These are phyloP conservation scores for Sphecodes monilicornis DNA, from an alignment of 2,888 invertebrate species.

Conservation along the genomic window DNA sequence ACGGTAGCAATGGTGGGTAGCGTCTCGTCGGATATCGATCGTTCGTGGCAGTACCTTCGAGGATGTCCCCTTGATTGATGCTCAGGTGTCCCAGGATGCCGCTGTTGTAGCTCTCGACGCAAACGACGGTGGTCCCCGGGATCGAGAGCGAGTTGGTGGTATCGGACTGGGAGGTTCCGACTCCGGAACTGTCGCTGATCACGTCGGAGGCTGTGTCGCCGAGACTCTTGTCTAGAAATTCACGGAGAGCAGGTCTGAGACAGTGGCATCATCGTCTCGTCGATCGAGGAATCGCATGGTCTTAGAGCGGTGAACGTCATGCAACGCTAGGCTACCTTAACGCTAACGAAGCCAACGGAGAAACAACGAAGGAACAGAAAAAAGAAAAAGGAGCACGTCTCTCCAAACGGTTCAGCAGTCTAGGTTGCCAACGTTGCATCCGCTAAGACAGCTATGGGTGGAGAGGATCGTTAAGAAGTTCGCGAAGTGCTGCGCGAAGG, in stretches of 20 bases:
- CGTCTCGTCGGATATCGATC: neutral
- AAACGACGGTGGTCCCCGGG: conserved; percentile 93
- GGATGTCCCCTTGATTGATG: conserved; percentile 94
- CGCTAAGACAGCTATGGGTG: conserved; percentile 22
- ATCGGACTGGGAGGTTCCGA: conserved; percentile 95
- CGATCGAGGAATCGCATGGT: neutral
- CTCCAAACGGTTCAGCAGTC: conserved; percentile 28
- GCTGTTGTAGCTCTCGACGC: conserved; percentile 92
- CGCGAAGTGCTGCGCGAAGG: conserved; percentile 21
- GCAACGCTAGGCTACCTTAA: conserved; percentile 66
- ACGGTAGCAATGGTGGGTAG: neutral
- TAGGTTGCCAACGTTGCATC: conserved; percentile 50
- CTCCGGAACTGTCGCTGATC: conserved; percentile 96
- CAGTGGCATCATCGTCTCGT: neutral
- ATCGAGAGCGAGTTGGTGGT: conserved; percentile 91
- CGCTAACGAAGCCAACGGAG: conserved; percentile 34
- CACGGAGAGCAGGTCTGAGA: conserved; percentile 50
- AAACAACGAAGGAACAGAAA: neutral
- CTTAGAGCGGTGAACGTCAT: conserved; percentile 61
- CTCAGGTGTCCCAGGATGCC: conserved; percentile 91
- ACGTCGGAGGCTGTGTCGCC: conserved; percentile 94
- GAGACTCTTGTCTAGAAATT: conserved; percentile 93
- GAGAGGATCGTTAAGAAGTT: neutral
- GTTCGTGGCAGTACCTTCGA: conserved; percentile 89
- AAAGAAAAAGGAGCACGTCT: neutral